Evolutionary conservation across 2,888 invertebrate genomes (phyloP), one percentile per base, ranked within the genome.

Genomic region (Plusia festucae): DNA sequence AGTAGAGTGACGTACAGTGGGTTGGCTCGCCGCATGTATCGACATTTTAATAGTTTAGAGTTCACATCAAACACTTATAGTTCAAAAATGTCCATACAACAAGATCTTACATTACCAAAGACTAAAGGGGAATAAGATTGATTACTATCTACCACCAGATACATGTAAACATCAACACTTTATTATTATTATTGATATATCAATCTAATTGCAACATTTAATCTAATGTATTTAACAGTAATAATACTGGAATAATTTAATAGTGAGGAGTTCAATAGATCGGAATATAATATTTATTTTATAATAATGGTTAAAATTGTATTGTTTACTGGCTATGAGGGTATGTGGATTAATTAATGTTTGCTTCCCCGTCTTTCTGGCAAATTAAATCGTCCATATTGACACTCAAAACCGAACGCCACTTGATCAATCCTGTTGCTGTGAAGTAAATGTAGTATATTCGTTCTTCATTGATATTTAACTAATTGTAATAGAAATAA

Each of bases 361-460:
- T 87, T 92, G 93, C 93, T 94, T 94, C 94, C 94, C 91, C 93
- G 93, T 93, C 93, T 85, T 75, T 82, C 90, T 85, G 87, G 89
- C 92, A 90, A 91, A 90, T 89, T 84, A 89, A 88, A 92, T 90
- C 90, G 94, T 94, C 93, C 90, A 87, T 93, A 81, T 88, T 88
- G 81, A 85, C 94, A 93, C 90, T 89, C 91, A 65, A 84, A 88
- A 91, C 92, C 91, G 82, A 91, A 90, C 92, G 86, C 88, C 89
- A 91, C 87, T 87, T 75, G 76, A 76, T 82, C 78, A 81, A 69
- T 83, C 77, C 81, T 87, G 84, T 81, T 86, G 81, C 78, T 84
- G 76, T 88, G 92, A 91, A 92, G 92, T 93, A 93, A 93, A 93
- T 90, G 91, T 80, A 79, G 73, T 76, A 77, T 76, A 76, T 76